Evolutionary conservation across 1,140 invertebrate species (phyloP).

Genomic region (Drosophila biarmipes): DNA sequence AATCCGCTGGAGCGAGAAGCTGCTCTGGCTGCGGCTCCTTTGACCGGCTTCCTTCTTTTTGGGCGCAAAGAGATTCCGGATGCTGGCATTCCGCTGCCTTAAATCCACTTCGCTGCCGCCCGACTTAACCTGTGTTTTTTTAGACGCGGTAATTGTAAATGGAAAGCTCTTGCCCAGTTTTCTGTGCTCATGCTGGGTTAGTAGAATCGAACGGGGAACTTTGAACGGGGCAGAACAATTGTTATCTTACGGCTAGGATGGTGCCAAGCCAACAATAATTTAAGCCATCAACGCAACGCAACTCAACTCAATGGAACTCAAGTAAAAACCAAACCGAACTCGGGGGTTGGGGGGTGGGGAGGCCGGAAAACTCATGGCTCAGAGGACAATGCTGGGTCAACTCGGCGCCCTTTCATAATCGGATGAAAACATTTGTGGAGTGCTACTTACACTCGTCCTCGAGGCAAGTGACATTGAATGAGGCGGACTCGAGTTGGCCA

Average conservation of each 20-base stretch:
- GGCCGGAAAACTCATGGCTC: slow-evolving; percentile 5
- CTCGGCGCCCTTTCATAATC: slow-evolving; percentile 58
- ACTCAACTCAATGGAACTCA: slow-evolving; percentile 27
- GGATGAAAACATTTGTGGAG: slow-evolving; percentile 59
- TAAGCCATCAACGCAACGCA: slow-evolving; percentile 46
- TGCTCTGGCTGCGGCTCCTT: slow-evolving; percentile 70
- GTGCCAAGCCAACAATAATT: slow-evolving; percentile 53
- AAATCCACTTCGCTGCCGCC: slow-evolving; percentile 60
- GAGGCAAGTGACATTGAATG: slow-evolving; percentile 71
- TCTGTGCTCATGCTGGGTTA: slow-evolving; percentile 53
- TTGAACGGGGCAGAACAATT: slow-evolving; percentile 23
- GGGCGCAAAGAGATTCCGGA: slow-evolving; percentile 75
- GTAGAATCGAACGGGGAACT: slow-evolving; percentile 46
- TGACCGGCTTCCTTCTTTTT: slow-evolving; percentile 61
- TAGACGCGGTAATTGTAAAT: slow-evolving; percentile 50
- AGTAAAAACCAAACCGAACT: slow-evolving; percentile 20
- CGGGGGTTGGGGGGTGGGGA: neutral
- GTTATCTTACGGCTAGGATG: slow-evolving; percentile 44
- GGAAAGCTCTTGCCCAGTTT: slow-evolving; percentile 34
- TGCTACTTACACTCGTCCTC: slow-evolving; percentile 77
- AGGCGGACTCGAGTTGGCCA: slow-evolving; percentile 38
- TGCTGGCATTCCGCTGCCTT: slow-evolving; percentile 70
- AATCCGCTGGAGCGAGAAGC: slow-evolving; percentile 57
- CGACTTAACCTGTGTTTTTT: slow-evolving; percentile 70
- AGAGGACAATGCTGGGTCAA: slow-evolving; percentile 50